Evolutionary conservation across 2,888 invertebrate genomes (phyloP), one percentile per base, ranked within the genome.

Genomic region (Drosophila antonietae): DNA sequence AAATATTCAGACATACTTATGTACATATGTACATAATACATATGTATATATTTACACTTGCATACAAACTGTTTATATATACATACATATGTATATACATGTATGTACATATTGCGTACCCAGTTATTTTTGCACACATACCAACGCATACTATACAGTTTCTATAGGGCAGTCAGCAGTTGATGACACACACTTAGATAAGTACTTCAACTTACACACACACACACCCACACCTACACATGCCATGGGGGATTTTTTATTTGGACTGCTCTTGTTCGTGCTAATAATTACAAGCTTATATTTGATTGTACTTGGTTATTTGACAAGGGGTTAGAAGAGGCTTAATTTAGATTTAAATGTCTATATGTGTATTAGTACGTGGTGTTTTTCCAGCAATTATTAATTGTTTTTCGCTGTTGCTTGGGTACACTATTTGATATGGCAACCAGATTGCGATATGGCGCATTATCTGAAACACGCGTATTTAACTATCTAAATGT

Each of bases 311-410:
- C 4, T 18, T 56, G 35, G 14, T 6, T 51, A 20, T 49, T 15
- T 31, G 15, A 1, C 31, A 20, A 18, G 33, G 51, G 49, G 18
- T 18, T 44, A 9, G 47, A 31, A 31, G 43, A 14, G 46, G 44
- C 28, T 39, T 46, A 55, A 60, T 58, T 66, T 49, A 58, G 10
- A 37, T 37, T 23, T 56, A 31, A 56, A 23, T 23, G 37, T 46
- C 10, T 33, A 33, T 56, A 52, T 46, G 12, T 20, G 43, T 52
- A 44, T 39, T 20, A 43, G 39, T 35, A 46, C 37, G 46, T 64
- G 73, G 82, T 52, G 60, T 60, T 88, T 88, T 83, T 88, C 77
- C 80, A 85, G 58, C 35, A 68, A 69, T 71, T 71, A 66, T 60
- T 79, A 83, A 85, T 85, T 80, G 75, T 68, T 61, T 84, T 81